phyloP scores from a whole-genome alignment of 2,888 invertebrate species.

The Caenorhabditis zanzibari region DNA sequence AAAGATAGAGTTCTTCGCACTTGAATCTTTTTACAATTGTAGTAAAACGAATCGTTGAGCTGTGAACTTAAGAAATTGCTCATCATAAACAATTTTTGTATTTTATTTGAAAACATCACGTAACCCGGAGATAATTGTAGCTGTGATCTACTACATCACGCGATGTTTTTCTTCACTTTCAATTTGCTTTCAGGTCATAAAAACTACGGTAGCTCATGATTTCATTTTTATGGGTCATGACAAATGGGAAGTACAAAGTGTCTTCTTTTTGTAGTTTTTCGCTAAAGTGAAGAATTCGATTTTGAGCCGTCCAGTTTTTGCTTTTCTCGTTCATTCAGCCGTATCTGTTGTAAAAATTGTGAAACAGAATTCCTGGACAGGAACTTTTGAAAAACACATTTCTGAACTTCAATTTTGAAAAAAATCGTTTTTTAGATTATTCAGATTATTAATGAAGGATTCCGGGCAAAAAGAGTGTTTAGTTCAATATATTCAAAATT shows the following conservation, averaged over 20 bases:
- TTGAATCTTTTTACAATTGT: not conserved
- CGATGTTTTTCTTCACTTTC: not conserved
- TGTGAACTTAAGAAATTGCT: not conserved
- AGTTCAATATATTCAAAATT: too few relatives aligned
- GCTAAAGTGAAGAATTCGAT: constrained; percentile 36
- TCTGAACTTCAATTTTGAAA: not conserved
- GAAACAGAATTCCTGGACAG: constrained; percentile 8
- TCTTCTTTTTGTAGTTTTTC: not conserved
- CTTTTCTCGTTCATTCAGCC: constrained; percentile 29
- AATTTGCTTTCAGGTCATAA: not conserved
- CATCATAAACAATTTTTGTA: not conserved
- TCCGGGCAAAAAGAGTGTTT: too few relatives aligned
- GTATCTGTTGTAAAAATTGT: constrained; percentile 35
- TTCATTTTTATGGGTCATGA: constrained; percentile 2
- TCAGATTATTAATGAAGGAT: too few relatives aligned
- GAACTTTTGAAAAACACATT: not conserved
- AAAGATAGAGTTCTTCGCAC: not conserved
- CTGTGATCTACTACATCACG: constrained; percentile 7
- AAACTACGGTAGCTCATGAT: constrained; percentile 22
- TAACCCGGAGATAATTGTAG: constrained; percentile 5
- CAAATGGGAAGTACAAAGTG: not conserved
- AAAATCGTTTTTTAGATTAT: too few relatives aligned
- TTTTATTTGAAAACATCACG: constrained; percentile 14
- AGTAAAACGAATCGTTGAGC: too few relatives aligned
- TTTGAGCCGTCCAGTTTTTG: not conserved